phyloP scores from a whole-genome alignment of 1,140 invertebrate species.

The Musca domestica region DNA sequence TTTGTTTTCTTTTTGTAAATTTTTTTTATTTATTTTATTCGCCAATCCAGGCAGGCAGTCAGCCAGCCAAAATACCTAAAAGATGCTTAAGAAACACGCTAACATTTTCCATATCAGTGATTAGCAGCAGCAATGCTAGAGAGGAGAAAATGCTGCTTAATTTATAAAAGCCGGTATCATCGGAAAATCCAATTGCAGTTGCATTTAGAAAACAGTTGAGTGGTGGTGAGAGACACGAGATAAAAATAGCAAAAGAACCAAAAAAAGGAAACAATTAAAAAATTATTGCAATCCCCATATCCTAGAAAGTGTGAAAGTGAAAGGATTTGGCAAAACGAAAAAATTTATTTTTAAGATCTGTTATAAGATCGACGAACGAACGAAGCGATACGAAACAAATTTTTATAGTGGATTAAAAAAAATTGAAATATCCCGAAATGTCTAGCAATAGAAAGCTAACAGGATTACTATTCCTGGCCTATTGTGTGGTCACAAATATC shows the following conservation, averaged over 20 bases:
- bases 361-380: conserved; percentile 10
- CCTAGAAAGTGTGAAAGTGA: conserved; percentile 1
- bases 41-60: neutral
- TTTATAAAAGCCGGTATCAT: conserved; percentile 46
- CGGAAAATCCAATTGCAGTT: conserved; percentile 48
- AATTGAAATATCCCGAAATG: neutral
- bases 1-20: neutral
- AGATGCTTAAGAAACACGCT: conserved; percentile 36
- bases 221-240: neutral
- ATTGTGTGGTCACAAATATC: neutral
- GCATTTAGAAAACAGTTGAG: conserved; percentile 33
- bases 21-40: neutral
- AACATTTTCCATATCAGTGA: conserved; percentile 46
- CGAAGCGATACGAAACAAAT: neutral
- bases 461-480: neutral
- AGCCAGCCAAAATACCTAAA: neutral
- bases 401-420: neutral
- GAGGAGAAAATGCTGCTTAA: conserved; percentile 30
- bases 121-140: neutral
- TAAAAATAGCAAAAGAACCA: neutral
- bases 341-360: conserved; percentile 9
- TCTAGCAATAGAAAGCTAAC: neutral
- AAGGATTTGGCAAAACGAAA: neutral
- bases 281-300: neutral
- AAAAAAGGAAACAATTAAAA: neutral